Percentiles rank a stretch among this genome's conserved stretches.
Conservation (phyloP, 2,888 invertebrate genomes). For the Diachrysia chrysitis region DNA sequence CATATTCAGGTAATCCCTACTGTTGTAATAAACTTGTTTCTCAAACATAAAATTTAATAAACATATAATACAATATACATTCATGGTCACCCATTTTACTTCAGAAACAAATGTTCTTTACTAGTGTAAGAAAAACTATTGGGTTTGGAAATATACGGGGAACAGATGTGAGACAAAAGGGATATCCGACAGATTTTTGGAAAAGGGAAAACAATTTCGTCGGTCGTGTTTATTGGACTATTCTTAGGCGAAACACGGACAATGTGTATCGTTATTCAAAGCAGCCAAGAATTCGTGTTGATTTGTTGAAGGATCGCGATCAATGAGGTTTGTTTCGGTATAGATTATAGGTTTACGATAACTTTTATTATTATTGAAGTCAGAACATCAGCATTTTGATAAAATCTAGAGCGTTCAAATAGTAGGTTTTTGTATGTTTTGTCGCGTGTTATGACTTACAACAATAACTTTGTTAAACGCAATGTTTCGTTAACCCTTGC, state of each 20-base stretch:
- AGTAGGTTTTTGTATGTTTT: background rate
- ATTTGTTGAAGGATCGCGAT: background rate
- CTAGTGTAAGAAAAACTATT: slow-evolving; percentile 34
- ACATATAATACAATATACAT: no score
- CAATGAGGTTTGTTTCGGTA: background rate
- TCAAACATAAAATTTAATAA: slow-evolving; percentile 34
- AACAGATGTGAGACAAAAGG: slow-evolving; percentile 17
- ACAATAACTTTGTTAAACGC: no score
- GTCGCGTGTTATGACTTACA: background rate
- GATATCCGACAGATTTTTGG: slow-evolving; percentile 3
- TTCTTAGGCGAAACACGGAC: slow-evolving; percentile 5
- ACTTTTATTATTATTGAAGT: background rate
- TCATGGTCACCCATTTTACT: slow-evolving; percentile 39
- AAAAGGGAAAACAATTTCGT: slow-evolving; percentile 7
- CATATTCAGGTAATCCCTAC: slow-evolving; percentile 15
- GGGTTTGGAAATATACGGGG: slow-evolving; percentile 26
- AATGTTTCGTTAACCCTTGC: no score
- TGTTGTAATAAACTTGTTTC: slow-evolving; percentile 31
- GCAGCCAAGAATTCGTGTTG: background rate
- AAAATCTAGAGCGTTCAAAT: no score
- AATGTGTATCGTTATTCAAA: slow-evolving; percentile 1
- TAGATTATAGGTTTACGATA: background rate
- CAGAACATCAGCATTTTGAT: no score
- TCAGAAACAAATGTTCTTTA: slow-evolving; percentile 25
- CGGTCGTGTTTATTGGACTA: slow-evolving; percentile 1